Evolutionary conservation across 1,140 invertebrate species (phyloP), one percentile per base, ranked within the genome.

Genomic region (Drosophila serrata): DNA sequence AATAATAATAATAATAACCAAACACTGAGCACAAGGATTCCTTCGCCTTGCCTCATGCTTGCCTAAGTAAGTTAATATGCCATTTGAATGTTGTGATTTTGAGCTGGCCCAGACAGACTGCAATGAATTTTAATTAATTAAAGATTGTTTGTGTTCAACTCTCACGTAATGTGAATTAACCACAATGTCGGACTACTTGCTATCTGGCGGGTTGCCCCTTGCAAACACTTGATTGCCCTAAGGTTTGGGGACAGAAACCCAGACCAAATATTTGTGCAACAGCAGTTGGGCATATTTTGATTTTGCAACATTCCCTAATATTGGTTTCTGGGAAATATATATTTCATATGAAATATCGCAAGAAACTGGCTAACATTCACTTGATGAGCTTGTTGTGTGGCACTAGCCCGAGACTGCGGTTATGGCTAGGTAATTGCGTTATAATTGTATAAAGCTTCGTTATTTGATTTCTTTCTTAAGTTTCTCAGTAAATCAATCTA

Each of bases 101-200:
- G 63, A 73, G 45, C 42, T 45, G 62, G 17, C 62, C 51, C 51
- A 53, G 64, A 72, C 53, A 68, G 43, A 45, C 57, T 57, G 51
- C 57, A 49, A 84, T 87, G 82, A 87, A 87, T 88, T 87, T 87
- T 87, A 87, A 87, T 87, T 87, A 87, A 88, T 87, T 88, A 76
- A 88, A 88, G 72, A 68, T 82, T 82, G 80, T 82, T 65, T 80
- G 57, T 73, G 53, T 68, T 53, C 57, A 56, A 43, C 59, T 79
- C 79, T 76, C 59, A 59, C 79, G 72, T 81, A 69, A 81, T 78
- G 76, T 46, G 64, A 68, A 69, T 61, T 85, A 67, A 64, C 74
- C 82, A 62, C 82, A 85, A 84, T 81, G 67, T 81, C 42, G 17
- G 31, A 64, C 58, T 29, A 27, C 35, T 40, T 40, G 59, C 22